Evolutionary conservation across 2,113 vertebrate genomes (phyloP), one percentile per base, ranked within the genome.

Genomic region (Stegostoma tigrinum): DNA sequence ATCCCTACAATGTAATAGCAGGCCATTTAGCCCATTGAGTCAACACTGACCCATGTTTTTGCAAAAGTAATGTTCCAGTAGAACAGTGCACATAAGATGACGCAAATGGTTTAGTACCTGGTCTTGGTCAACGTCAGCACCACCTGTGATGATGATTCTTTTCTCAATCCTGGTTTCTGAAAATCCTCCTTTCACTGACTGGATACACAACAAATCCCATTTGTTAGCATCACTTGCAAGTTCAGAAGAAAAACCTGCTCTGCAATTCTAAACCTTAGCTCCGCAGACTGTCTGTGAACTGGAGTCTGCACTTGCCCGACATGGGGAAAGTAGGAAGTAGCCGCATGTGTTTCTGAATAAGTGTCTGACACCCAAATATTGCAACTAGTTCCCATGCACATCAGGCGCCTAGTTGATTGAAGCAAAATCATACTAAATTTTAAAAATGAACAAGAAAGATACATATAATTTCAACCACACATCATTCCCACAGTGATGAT

Each of bases 171-270:
- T 98, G 0, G 99, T 99, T 97, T 99, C 99, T 0, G 99, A 99
- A 97, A 99, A 99, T 27, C 99, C 99, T 95, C 99, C 99, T 98
- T 99, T 99, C 97, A 99, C 99, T 97, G 99, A 99, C 99, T 99
- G 97, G 8, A 95, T 66, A 72, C 68, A 95, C 30, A 95, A 95
- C 15, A 75, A 72, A 75, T 52, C 27, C 52, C 48, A 72, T 30
- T 24, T 15, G 45, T 95, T 75, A 95, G 68, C 6, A 70, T 27
- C 93, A 27, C 10, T 70, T 27, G 24, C 0, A 68, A 48, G 7
- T 30, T 52, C 64, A 94, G 38, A 1, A 48, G 42, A 70, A 61
- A 52, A 48, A 45, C 7, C 17, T 66, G 66, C 93, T 67, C 61
- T 24, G 38, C 34, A 21, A 91, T n/a, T n/a, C 78, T 42, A 19